Evolutionary conservation across 1,140 invertebrate species (phyloP), one percentile per base, ranked within the genome.

Genomic region (Tetraneura akinire): DNA sequence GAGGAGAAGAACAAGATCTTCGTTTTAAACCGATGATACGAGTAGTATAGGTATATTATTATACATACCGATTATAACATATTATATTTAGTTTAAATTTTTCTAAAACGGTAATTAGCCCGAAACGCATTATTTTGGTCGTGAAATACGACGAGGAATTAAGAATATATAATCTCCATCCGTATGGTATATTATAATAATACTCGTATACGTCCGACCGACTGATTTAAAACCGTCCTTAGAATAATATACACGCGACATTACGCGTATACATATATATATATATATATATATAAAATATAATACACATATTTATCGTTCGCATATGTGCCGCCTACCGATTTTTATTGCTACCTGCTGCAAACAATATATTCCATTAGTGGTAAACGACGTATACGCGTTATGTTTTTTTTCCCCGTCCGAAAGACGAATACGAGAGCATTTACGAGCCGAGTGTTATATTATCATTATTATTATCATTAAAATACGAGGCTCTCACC

Each of bases 291-390:
- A 57, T 57, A 76, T 70, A 16, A 23, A 42, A 16, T 70, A 70
- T 26, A 49, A 71, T 29, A 49, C 2, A 8, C 10, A 51, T 49
- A 71, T 78, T 78, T 62, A 78, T 78, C 55, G 74, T 78, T 78
- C 57, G 74, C 74, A 78, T 37, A 62, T 78, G 74, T 78, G 74
- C 62, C 74, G 42, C 42, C 23, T 37, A 49, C 74, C 74, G 74
- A 78, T 78, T 78, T 76, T 78, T 78, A 78, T 78, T 29, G 42
- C 74, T 60, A 78, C 74, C 74, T 78, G 55, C 74, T 78, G 55
- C 74, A 26, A n/a, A 71, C 49, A 37, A 37, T 37, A 37, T 8
- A n/a, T 26, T 78, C 74, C 74, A 78, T 78, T 78, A 78, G 74
- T 29, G 53, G 32, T 62, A 47, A 78, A 78, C 74, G 42, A 47